Base-by-base conservation (phyloP, 2,113 vertebrate genomes). In the Dasyornis broadbenti region DNA sequence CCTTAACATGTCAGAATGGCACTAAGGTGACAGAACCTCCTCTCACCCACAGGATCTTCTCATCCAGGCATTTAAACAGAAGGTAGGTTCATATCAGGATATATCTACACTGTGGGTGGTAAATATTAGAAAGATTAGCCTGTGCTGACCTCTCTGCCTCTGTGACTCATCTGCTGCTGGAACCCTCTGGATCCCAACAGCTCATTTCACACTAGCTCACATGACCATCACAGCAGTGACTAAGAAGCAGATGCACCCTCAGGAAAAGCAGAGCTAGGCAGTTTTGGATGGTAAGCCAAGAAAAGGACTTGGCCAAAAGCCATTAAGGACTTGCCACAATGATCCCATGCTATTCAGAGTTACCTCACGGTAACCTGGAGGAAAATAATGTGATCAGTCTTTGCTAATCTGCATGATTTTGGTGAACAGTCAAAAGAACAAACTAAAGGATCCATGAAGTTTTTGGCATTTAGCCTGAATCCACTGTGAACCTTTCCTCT, bases 201-300 rank as follows among this genome's bases (percentile, higher is more conserved):
- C 27, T 77, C 63, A 69, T 80, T 90, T 57, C 75, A 80, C 0
- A 5, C 56, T 52, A 63, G 39, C 56, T 86, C 90, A 81, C 80
- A 40, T 63, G 79, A 88, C 39, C 1, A 5, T 65, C 76, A 77
- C 82, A 81, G 59, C 0, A 0, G 42, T 94, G 87, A 95, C 90
- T 90, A 95, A 96, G 78, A n/a, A 57, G 85, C 65, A 85, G 88
- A 93, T 50, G 54, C 37, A 86, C n/a, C 57, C 73, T 87, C 57
- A 87, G 73, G 70, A 91, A 94, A 82, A 56, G 56, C 31, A 84
- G 73, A 85, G 63, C 73, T 33, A 49, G 49, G 61, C 72, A 89
- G 65, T 77, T 95, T 86, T 57, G 86, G 73, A 87, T 3, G 5
- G 8, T n/a, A 79, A 89, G 35, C 31, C 65, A 92, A 45, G 39